Conservation (phyloP, 2,797 vertebrate genomes). For the Falco peregrinus region DNA sequence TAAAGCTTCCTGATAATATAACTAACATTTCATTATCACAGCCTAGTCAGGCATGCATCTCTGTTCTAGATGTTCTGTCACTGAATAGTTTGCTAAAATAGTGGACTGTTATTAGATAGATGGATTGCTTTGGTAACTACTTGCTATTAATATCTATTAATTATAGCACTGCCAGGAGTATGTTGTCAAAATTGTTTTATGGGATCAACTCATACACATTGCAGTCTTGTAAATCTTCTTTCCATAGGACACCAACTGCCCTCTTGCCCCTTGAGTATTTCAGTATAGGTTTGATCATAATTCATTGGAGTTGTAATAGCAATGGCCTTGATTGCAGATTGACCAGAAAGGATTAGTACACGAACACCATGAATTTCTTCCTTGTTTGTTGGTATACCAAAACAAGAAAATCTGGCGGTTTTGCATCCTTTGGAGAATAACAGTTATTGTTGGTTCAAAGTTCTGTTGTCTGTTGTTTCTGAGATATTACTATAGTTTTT, state of each 20-base stretch:
- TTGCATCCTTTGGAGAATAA: background rate
- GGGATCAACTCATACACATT: background rate
- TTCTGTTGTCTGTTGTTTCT: slow-evolving; percentile 21
- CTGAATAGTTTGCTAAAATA: slow-evolving; percentile 15
- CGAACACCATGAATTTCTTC: background rate
- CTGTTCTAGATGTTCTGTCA: background rate
- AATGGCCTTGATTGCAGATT: background rate
- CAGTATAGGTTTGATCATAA: background rate
- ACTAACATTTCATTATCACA: background rate
- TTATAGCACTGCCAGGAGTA: background rate
- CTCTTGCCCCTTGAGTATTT: background rate
- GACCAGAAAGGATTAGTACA: background rate
- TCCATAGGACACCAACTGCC: background rate
- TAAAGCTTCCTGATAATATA: background rate
- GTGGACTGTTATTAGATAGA: slow-evolving; percentile 4
- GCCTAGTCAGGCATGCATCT: background rate
- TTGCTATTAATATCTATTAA: slow-evolving; percentile 42
- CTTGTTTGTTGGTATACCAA: background rate
- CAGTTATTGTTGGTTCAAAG: background rate
- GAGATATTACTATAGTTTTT: background rate
- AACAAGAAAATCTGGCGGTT: background rate
- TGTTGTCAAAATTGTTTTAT: slow-evolving; percentile 29
- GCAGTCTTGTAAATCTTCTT: slow-evolving; percentile 24
- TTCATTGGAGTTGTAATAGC: background rate
- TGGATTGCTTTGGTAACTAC: slow-evolving; percentile 9